Evolutionary conservation across 2,113 vertebrate species (phyloP).

Genomic region (Capreolus pygargus): DNA sequence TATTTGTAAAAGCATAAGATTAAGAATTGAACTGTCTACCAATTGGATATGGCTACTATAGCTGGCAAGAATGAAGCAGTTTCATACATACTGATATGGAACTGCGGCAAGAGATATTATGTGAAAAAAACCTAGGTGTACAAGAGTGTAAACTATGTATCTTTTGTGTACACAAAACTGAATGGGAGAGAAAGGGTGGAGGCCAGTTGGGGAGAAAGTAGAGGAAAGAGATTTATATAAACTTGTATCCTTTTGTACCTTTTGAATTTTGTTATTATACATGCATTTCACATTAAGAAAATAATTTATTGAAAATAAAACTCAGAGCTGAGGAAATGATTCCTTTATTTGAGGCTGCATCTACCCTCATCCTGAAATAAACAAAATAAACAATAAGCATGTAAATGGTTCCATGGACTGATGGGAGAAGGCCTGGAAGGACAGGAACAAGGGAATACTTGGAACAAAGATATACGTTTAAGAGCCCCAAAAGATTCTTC

Average conservation of each 20-base stretch:
- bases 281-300: not conserved
- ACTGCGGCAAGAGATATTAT: not conserved
- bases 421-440: not conserved
- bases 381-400: too few relatives aligned
- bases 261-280: not conserved
- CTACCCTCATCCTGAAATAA: conserved; percentile 1
- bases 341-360: not conserved
- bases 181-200: not conserved
- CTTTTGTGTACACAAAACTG: not conserved
- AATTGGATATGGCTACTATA: not conserved
- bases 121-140: not conserved
- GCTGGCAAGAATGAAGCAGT: not conserved
- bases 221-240: not conserved
- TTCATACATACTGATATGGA: not conserved
- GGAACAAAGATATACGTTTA: not conserved
- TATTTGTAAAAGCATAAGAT: not conserved
- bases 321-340: not conserved
- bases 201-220: not conserved
- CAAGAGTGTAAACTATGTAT: not conserved
- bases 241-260: not conserved
- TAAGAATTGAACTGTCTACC: not conserved
- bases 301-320: not conserved
- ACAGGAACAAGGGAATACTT: not conserved
- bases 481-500: not conserved
- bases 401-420: not conserved